These are phyloP conservation scores for Baccha elongata DNA, from an alignment of 2,888 invertebrate genomes.

Conservation along the genomic window DNA sequence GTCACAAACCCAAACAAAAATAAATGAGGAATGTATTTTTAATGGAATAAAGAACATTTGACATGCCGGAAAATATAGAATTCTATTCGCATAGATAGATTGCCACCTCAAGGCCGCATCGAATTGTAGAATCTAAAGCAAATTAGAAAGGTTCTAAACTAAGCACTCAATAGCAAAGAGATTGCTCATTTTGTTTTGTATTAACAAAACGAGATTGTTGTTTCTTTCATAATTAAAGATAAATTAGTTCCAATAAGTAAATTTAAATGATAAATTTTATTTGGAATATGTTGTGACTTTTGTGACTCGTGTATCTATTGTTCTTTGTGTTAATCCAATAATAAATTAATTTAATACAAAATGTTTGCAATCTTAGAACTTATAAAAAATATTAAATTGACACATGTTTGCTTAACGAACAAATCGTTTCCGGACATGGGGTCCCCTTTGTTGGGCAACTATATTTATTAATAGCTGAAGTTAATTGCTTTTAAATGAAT, in stretches of 20 bases:
- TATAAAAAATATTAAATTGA: neutral
- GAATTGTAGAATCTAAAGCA: neutral
- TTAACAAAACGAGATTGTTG: neutral
- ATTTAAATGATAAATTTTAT: constrained; percentile 18
- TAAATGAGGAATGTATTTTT: neutral
- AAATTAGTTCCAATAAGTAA: neutral
- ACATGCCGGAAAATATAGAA: constrained; percentile 22
- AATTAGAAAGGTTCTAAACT: constrained; percentile 29
- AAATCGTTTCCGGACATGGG: neutral
- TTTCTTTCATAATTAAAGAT: neutral
- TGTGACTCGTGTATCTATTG: constrained; percentile 19
- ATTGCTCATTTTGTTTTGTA: neutral
- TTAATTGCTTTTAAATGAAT: neutral
- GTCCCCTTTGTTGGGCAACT: neutral
- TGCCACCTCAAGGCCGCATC: constrained; percentile 9
- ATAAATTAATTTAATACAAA: neutral
- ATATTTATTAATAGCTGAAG: neutral
- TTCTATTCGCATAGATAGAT: neutral
- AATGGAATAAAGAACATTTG: constrained; percentile 5
- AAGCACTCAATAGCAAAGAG: neutral
- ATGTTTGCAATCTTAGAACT: neutral
- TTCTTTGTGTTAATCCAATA: neutral
- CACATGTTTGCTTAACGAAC: neutral
- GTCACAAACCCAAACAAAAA: neutral
- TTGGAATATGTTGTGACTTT: constrained; percentile 11